phyloP scores from a whole-genome alignment of 2,888 invertebrate species.

The Sinotaia quadrata region DNA sequence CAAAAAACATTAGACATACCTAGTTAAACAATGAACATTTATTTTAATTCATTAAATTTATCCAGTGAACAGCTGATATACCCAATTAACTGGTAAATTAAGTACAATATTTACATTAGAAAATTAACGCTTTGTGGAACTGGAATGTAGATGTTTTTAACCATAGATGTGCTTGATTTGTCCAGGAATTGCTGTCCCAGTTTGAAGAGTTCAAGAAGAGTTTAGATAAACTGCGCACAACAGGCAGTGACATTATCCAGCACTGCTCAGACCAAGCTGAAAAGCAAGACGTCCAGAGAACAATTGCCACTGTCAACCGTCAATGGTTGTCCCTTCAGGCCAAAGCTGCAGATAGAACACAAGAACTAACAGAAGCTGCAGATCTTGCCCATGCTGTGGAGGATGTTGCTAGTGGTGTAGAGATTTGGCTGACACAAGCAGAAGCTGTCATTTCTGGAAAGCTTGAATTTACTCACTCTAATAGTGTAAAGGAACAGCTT shows the following conservation, averaged over 20 bases:
- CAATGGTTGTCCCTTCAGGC: conserved; percentile 59
- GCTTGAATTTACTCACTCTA: conserved; percentile 51
- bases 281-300: conserved; percentile 57
- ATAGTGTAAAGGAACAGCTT: conserved; percentile 53
- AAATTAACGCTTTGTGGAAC: too few species aligned
- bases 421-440: conserved; percentile 52
- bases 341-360: conserved; percentile 48
- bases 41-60: too few species aligned
- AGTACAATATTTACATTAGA: too few species aligned
- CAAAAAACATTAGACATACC: too few species aligned
- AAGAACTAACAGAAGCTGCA: conserved; percentile 57
- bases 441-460: conserved; percentile 44
- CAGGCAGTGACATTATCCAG: conserved; percentile 57
- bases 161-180: background rate
- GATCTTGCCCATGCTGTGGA: conserved; percentile 52
- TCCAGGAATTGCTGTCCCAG: conserved; percentile 53
- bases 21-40: too few species aligned
- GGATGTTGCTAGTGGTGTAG: conserved; percentile 49
- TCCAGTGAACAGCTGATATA: too few species aligned
- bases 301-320: conserved; percentile 54
- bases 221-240: conserved; percentile 52
- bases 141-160: too few species aligned
- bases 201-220: conserved; percentile 57
- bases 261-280: conserved; percentile 54
- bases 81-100: too few species aligned